These are phyloP conservation scores for Aphelenchoides bicaudatus DNA, from an alignment of 2,888 invertebrate genomes.

Conservation along the genomic window DNA sequence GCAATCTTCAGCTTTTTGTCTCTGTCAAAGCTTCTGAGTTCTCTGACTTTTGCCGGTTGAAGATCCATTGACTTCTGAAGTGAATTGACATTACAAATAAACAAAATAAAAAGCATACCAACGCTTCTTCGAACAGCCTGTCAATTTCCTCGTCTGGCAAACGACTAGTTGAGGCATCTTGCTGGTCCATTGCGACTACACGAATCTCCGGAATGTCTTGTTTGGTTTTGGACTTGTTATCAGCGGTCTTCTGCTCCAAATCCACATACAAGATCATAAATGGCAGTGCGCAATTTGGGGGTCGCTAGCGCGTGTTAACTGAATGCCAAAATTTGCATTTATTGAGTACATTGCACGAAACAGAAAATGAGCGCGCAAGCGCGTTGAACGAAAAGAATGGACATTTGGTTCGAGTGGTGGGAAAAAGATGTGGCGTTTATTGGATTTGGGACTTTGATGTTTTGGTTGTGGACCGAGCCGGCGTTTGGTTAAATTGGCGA, in stretches of 20 bases:
- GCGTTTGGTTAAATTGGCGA: no score
- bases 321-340: slow-evolving; percentile 10
- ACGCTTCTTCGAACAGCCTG: slow-evolving; percentile 47
- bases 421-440: no score
- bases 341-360: no score
- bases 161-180: neutral
- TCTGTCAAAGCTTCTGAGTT: slow-evolving; percentile 87
- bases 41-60: slow-evolving; percentile 95
- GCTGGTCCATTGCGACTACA: neutral
- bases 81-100: neutral
- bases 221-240: neutral
- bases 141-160: slow-evolving; percentile 39
- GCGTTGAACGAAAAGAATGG: no score
- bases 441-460: no score
- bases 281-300: no score
- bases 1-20: slow-evolving; percentile 99
- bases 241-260: neutral
- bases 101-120: slow-evolving; percentile 44
- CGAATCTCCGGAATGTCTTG: neutral
- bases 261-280: slow-evolving; percentile 14
- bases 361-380: no score
- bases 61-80: slow-evolving; percentile 94
- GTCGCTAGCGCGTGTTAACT: neutral
- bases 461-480: no score
- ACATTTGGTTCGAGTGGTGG: no score